These are phyloP conservation scores for Therioaphis trifolii DNA, from an alignment of 2,888 invertebrate genomes.

Conservation along the genomic window DNA sequence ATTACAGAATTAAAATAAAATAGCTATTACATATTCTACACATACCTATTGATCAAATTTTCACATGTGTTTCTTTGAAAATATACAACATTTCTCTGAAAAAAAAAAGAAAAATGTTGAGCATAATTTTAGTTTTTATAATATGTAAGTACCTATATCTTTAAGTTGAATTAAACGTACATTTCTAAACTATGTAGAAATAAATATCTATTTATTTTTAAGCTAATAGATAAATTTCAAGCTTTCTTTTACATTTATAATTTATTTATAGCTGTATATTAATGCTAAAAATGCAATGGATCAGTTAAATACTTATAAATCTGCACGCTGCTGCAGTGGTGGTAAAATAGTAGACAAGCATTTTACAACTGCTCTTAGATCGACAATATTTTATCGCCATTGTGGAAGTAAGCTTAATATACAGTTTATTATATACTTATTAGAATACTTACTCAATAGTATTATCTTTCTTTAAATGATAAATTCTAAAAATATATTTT, in stretches of 20 bases:
- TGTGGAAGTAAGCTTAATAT: no score
- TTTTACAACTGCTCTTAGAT: no score
- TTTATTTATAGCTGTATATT: no score
- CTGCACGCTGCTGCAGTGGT: no score
- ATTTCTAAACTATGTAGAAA: not conserved
- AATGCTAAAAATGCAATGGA: no score
- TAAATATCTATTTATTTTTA: not conserved
- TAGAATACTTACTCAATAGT: no score
- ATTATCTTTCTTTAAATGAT: no score
- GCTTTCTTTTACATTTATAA: not conserved
- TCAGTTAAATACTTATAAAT: no score
- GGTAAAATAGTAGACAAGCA: no score
- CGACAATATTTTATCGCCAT: no score
- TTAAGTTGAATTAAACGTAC: not conserved
- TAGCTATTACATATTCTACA: slow-evolving; percentile 37
- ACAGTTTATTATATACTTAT: no score
- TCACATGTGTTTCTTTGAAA: slow-evolving; percentile 16
- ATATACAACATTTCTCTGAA: slow-evolving; percentile 24
- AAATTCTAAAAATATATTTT: not conserved
- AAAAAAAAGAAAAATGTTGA: not conserved
- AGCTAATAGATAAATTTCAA: not conserved
- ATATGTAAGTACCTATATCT: not conserved
- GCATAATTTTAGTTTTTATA: no score
- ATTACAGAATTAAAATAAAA: slow-evolving; percentile 23
- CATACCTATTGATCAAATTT: slow-evolving; percentile 40